Evolutionary conservation across 2,113 vertebrate species (phyloP).

Genomic region (Meriones unguiculatus): DNA sequence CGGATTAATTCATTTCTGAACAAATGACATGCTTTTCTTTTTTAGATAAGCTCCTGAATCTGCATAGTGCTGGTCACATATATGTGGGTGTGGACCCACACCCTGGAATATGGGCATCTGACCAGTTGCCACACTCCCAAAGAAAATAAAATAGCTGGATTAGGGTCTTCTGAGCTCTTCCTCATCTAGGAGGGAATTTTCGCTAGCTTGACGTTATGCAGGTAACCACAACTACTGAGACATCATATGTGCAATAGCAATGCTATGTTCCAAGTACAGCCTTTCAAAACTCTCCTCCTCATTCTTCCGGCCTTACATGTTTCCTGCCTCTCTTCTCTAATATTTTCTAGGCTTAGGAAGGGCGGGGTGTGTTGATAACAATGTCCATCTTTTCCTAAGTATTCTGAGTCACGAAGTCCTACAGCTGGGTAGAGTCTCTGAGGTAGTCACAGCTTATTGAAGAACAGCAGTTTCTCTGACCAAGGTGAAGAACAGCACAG

Average conservation of each 20-base stretch:
- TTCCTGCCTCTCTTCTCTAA: neutral
- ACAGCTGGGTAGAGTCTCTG: neutral
- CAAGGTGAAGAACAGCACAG: neutral
- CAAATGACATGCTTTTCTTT: neutral
- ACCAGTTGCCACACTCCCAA: no score
- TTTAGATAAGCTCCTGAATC: neutral
- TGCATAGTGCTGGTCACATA: neutral
- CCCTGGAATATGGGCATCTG: no score
- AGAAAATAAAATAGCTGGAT: no score
- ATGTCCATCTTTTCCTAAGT: neutral
- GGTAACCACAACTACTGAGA: no score
- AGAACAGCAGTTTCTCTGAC: neutral
- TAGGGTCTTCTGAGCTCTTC: rapidly evolving
- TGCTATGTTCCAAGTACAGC: no score
- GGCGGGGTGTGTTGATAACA: no score
- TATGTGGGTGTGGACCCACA: neutral
- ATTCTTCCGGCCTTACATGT: neutral
- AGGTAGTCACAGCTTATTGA: no score
- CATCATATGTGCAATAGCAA: neutral
- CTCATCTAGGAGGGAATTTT: no score
- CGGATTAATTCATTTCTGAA: neutral
- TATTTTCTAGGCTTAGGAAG: neutral
- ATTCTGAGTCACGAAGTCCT: neutral
- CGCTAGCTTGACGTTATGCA: neutral
- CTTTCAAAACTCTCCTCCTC: neutral